These are phyloP conservation scores for Cephus nigrinus DNA, from an alignment of 2,888 invertebrate genomes.

Conservation along the genomic window DNA sequence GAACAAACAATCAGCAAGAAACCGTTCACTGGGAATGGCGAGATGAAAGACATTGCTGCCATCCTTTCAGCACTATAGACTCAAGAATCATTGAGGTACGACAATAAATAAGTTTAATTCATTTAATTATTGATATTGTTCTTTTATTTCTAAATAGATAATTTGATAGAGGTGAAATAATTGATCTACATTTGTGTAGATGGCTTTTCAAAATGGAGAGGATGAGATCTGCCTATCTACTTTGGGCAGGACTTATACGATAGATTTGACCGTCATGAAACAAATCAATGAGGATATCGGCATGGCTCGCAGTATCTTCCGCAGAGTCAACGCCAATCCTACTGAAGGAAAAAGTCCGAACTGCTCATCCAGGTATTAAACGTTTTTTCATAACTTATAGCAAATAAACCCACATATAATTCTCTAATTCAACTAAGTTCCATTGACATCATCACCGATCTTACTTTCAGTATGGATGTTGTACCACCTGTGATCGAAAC, in stretches of 20 bases:
- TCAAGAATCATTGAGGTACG: conserved; percentile 90
- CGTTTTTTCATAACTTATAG: not conserved
- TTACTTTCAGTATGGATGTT: conserved; percentile 57
- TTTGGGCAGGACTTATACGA: conserved; percentile 92
- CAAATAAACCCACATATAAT: not conserved
- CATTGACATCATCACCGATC: not conserved
- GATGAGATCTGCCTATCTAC: conserved; percentile 95
- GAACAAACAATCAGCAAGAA: conserved; percentile 77
- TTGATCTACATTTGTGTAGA: conserved; percentile 59
- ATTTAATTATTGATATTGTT: not conserved
- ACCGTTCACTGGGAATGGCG: conserved; percentile 97
- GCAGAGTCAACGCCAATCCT: conserved; percentile 77
- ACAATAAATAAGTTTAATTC: not conserved
- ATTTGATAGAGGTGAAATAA: not conserved
- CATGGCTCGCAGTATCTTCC: conserved; percentile 91
- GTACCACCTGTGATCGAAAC: conserved; percentile 63
- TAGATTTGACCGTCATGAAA: conserved; percentile 97
- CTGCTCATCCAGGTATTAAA: conserved; percentile 55
- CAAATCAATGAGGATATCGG: conserved; percentile 99
- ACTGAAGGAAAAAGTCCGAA: conserved; percentile 62
- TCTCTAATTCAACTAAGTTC: not conserved
- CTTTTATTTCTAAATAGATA: not conserved
- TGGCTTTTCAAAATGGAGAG: conserved; percentile 92
- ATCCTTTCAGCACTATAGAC: conserved; percentile 93
- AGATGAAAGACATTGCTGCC: conserved; percentile 91